Percentiles rank a stretch among this genome's conserved stretches.
phyloP scores from a whole-genome alignment of 2,797 vertebrate genomes.

The Sebastes reedi region DNA sequence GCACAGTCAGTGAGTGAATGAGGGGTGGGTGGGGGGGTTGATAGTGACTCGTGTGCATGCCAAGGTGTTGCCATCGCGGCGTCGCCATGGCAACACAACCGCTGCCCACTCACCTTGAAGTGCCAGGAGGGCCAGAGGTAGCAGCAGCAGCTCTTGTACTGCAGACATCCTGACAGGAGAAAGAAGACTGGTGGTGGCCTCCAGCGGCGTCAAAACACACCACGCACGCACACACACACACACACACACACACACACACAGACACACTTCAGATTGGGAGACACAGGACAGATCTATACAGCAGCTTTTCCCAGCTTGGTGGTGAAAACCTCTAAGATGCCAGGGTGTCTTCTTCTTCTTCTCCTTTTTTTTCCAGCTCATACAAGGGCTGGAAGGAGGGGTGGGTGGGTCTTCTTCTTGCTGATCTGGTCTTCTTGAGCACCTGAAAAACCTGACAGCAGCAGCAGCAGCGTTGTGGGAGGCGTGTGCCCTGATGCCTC shows the following conservation, averaged over 20 bases:
- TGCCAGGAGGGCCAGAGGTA: conserved; percentile 59
- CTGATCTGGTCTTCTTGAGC: conserved; percentile 13
- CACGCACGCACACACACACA: conserved; percentile 16
- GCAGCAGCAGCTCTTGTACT: conserved; percentile 49
- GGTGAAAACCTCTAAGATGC: not conserved
- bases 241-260: conserved; percentile 6
- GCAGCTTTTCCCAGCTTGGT: conserved; percentile 15
- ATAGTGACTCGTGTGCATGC: conserved; percentile 16
- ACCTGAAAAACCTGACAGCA: conserved; percentile 15
- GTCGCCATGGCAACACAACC: conserved; percentile 13
- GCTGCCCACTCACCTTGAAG: conserved; percentile 78
- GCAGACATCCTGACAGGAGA: conserved; percentile 70
- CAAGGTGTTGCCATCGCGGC: conserved; percentile 6
- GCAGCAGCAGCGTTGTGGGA: not conserved
- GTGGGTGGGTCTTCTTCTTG: conserved; percentile 19
- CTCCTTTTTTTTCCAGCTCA: conserved; percentile 1
- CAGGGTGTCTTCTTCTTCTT: conserved; percentile 2
- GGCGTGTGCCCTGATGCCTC: not conserved
- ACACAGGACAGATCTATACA: conserved; percentile 26
- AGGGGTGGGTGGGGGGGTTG: not conserved
- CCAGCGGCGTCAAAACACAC: conserved; percentile 33
- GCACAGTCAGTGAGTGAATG: not conserved
- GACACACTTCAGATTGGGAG: conserved; percentile 27
- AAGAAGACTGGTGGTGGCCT: conserved; percentile 17
- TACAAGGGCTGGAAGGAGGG: not conserved